Evolutionary conservation across 2,797 vertebrate genomes (phyloP).

Genomic region (Mormyrus proboscirostris): DNA sequence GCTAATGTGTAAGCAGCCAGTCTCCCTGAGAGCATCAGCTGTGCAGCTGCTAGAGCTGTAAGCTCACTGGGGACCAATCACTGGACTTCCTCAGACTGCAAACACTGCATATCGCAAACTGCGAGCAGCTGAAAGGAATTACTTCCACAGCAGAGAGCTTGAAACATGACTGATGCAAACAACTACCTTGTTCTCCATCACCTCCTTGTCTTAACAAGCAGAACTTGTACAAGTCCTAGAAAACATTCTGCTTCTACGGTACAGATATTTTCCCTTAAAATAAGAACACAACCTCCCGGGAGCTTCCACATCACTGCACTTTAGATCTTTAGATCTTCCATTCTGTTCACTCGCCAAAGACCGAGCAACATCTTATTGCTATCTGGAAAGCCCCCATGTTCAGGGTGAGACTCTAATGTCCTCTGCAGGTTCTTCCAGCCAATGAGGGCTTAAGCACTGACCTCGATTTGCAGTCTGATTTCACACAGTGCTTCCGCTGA

Average conservation of each 20-base stretch:
- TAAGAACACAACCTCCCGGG: neutral
- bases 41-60: neutral
- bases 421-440: neutral
- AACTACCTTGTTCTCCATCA: neutral
- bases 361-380: neutral
- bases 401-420: neutral
- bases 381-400: neutral
- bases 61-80: neutral
- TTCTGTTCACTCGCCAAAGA: neutral
- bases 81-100: neutral
- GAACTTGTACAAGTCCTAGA: neutral
- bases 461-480: neutral
- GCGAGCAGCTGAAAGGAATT: neutral
- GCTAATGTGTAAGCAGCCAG: neutral
- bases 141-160: neutral
- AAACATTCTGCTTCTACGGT: neutral
- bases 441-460: neutral
- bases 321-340: neutral
- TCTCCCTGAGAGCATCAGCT: neutral
- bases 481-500: neutral
- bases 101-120: neutral
- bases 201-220: neutral
- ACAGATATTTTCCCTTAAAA: neutral
- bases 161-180: neutral
- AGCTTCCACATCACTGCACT: neutral